Percentiles rank a stretch among this genome's conserved stretches.
Evolutionary conservation across 2,888 invertebrate species (phyloP).

Genomic region (Phortica okadai): DNA sequence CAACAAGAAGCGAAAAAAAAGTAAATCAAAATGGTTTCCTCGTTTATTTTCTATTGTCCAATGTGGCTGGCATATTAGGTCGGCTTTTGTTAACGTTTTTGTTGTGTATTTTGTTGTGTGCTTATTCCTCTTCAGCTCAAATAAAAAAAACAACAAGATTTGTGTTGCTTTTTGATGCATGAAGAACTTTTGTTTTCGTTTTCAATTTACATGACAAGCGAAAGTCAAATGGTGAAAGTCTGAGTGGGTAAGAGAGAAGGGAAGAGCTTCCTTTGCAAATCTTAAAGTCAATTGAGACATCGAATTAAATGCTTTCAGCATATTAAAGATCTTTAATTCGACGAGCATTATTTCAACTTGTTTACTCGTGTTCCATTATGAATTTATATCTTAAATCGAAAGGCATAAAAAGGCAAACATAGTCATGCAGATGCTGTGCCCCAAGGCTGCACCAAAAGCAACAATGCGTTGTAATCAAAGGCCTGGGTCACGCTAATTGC

Average conservation of each 20-base stretch:
- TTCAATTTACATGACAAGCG: too few relatives aligned
- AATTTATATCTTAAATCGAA: not conserved
- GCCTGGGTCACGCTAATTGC: not conserved
- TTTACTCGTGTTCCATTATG: not conserved
- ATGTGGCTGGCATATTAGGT: not conserved
- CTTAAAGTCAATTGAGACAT: too few relatives aligned
- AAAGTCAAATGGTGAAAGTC: too few relatives aligned
- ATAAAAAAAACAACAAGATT: too few relatives aligned
- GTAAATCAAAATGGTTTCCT: constrained; percentile 10
- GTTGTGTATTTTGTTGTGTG: constrained; percentile 22
- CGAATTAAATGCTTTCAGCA: too few relatives aligned
- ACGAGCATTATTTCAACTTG: not conserved
- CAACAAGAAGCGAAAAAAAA: not conserved
- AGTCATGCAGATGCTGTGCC: not conserved
- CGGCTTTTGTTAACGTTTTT: constrained; percentile 15
- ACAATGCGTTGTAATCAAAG: too few relatives aligned
- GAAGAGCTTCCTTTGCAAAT: too few relatives aligned
- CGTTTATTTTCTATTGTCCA: constrained; percentile 9
- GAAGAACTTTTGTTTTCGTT: too few relatives aligned
- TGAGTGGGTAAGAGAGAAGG: too few relatives aligned
- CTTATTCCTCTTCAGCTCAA: constrained; percentile 29
- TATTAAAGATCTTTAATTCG: not conserved
- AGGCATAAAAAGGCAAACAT: not conserved
- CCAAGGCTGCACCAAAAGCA: too few relatives aligned
- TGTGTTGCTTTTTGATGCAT: too few relatives aligned